Base-by-base conservation (phyloP, 2,113 vertebrate species). In the Eulemur macaco region DNA sequence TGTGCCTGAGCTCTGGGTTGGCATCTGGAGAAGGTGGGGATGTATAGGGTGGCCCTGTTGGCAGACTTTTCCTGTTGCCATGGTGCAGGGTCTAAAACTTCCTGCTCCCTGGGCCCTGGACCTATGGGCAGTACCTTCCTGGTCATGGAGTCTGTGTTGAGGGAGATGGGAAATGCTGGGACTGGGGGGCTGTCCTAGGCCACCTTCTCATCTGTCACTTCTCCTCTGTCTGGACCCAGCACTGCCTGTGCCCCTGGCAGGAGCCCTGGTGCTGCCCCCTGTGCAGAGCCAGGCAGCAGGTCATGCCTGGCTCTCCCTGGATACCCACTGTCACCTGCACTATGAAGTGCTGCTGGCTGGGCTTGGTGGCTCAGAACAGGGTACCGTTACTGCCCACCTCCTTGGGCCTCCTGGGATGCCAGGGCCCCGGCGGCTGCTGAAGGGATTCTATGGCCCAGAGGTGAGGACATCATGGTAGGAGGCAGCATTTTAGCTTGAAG, bases 391-490 rank as follows among this genome's bases (percentile, higher is more conserved):
- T 0, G 99, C 99, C 74, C 99, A 99, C 96, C 99, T 99, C 56
- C 99, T 99, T 0, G 99, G 99, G 0, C 98, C 99, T 96, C 99
- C 99, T 0, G 99, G 99, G 98, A 99, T 99, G 95, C 76, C 98
- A 31, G 98, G 98, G 20, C 99, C 99, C 98, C 99, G 99, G 98
- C 99, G 99, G n/a, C 98, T 99, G 74, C 99, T 99, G 94, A 99
- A 99, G 13, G 99, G 99, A 21, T 99, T 99, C 98, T 99, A 99
- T 34, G 99, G 99, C 96, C 99, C 99, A 0, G 99, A 99, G 99
- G 99, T 99, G 94, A 99, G 98, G 69, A 56, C 3, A 0, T 39
- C 47, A 23, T 60, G n/a, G 52, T 17, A 56, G 63, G 80, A 18
- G 23, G 20, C 58, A 58, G 54, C 37, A 66, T 52, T 87, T 80